Evolutionary conservation across 2,113 vertebrate species (phyloP), one percentile per base, ranked within the genome.

Genomic region (Spermophilus dauricus): DNA sequence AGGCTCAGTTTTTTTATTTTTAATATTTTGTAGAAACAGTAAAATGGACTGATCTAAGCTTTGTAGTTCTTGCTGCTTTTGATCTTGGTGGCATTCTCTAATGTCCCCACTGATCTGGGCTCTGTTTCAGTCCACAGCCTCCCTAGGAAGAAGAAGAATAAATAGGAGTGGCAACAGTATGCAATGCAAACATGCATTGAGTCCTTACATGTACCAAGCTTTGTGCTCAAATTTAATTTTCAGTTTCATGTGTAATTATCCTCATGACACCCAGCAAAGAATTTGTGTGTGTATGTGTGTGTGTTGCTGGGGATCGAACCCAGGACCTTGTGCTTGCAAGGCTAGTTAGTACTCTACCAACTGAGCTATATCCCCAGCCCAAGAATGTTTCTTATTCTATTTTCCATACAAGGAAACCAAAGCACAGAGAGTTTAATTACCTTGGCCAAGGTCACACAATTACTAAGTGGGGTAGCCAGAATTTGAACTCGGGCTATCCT

Each of bases 401-500:
- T 93, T 86, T 53, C 80, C 32, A 84, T 39, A 83, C 24, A 5
- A 86, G 32, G 26, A 63, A 91, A 76, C 18, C 7, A 30, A 93
- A n/a, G 69, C 12, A 28, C 30, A 53, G 69, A 48, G 61, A 53
- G 32, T 53, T 96, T 70, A 80, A 72, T 20, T 77, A 87, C 78
- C 42, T 86, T 39, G 32, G 39, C 32, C 22, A 30, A 51, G 16
- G 87, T 5, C 32, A 61, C 24, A 8, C 4, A 73, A 17, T 83
- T 51, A 61, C 37, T 65, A 73, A 85, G 16, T 37, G 8, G 14
- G 70, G 22, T 4, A 72, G 48, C 1, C 20, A 92, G 84, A 34
- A 82, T 95, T 96, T 72, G 81, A 96, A 92, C 75, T 4, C 16
- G 90, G 80, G 30, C 58, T 53, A 18, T n/a, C 69, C 95, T 30